Conservation (phyloP, 2,888 invertebrate genomes). For the Cryptocephalus primarius region DNA sequence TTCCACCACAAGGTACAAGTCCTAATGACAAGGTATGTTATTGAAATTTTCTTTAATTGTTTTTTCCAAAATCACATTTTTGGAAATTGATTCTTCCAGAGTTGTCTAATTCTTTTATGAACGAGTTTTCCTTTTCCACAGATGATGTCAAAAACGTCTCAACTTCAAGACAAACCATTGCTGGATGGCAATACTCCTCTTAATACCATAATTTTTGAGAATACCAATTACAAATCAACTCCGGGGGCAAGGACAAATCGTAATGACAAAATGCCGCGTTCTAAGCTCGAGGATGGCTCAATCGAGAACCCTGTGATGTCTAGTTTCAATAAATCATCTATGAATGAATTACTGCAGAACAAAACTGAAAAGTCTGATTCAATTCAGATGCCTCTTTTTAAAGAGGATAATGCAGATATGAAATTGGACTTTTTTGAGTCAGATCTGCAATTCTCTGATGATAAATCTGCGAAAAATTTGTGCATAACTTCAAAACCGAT, state of each 20-base stretch:
- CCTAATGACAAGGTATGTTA: slow-evolving; percentile 28
- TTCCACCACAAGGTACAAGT: slow-evolving; percentile 43
- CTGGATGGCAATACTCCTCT: slow-evolving; percentile 75
- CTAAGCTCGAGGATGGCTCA: slow-evolving; percentile 45
- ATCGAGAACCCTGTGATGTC: slow-evolving; percentile 28
- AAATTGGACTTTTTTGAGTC: slow-evolving; percentile 89
- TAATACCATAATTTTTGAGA: slow-evolving; percentile 83
- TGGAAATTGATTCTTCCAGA: not conserved
- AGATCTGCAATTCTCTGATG: slow-evolving; percentile 65
- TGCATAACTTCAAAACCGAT: slow-evolving; percentile 45
- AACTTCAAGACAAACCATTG: slow-evolving; percentile 39
- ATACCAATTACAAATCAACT: slow-evolving; percentile 77
- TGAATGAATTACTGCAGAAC: slow-evolving; percentile 31
- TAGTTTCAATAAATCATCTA: slow-evolving; percentile 37
- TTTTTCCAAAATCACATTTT: not conserved
- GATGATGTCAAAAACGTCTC: slow-evolving; percentile 24
- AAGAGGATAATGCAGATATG: slow-evolving; percentile 79
- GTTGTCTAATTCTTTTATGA: not conserved
- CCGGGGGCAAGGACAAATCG: slow-evolving; percentile 45
- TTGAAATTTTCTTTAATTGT: not conserved
- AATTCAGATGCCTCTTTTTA: slow-evolving; percentile 59
- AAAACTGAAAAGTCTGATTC: slow-evolving; percentile 35
- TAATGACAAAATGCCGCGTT: slow-evolving; percentile 45
- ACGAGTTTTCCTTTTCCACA: slow-evolving; percentile 8
- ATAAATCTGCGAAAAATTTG: slow-evolving; percentile 47